Evolutionary conservation across 2,888 invertebrate genomes (phyloP), one percentile per base, ranked within the genome.

Genomic region (Chrysotoxum bicinctum): DNA sequence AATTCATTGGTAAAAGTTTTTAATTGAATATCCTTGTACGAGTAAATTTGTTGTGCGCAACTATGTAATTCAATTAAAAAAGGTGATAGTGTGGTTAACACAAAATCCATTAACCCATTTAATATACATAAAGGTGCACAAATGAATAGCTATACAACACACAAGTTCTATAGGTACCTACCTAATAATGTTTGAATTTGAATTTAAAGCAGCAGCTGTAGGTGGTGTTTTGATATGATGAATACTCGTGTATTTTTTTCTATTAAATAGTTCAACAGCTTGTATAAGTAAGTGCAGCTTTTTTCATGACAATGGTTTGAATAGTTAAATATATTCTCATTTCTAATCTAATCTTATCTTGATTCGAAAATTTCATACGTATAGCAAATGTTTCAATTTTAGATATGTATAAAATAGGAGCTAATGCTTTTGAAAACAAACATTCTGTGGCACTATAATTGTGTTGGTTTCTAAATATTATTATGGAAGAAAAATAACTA

Each of bases 71-170:
- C 64, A 48, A 83, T 79, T 79, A 40, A 43, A 74, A 43, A 70
- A 60, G 48, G 48, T 64, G 83, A 74, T 83, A 83, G 83, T 79
- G 62, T 79, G 62, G 73, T 83, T 79, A 56, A 78, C 45, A 66
- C 60, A 73, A 79, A 83, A 74, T 79, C 79, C 74, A 83, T 83
- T 83, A 83, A 74, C 69, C 64, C 69, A 50, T 30, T 54, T 40
- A 69, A 45, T 45, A 50, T 60, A 62, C 64, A 48, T 50, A 78
- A 56, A 56, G 32, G 32, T 58, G 7, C 21, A 37, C 21, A 58
- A 35, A 58, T 58, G 7, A 37, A 37, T 21, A 58, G 21, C 35
- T 21, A 37, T 21, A 58, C 58, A 37, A 37, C 35, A 58, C 58
- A 37, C 9, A 26, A 26, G 26, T 26, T 6, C 5, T 26, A 1